Evolutionary conservation across 2,797 vertebrate species (phyloP).

Genomic region (Gorsachius magnificus): DNA sequence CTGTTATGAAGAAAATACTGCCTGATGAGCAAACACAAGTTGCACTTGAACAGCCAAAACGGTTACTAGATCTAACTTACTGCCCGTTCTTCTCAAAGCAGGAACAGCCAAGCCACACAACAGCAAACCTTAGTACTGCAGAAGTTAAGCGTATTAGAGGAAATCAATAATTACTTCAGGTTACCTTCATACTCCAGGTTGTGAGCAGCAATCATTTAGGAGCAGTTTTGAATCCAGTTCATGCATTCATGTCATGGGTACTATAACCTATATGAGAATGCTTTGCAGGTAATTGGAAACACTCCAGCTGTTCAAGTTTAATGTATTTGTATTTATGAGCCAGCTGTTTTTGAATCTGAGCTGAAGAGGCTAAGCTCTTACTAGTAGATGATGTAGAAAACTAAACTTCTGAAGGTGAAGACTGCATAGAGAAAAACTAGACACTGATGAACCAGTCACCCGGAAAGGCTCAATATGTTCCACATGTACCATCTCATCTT

Average conservation of each 20-base stretch:
- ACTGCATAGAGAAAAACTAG: neutral
- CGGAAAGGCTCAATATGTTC: neutral
- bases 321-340: conserved; percentile 3
- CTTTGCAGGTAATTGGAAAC: neutral
- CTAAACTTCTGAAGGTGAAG: conserved; percentile 32
- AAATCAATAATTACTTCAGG: neutral
- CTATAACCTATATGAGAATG: neutral
- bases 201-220: neutral
- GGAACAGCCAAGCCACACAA: neutral
- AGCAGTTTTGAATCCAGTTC: neutral
- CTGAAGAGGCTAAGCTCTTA: neutral
- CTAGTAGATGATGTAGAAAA: neutral
- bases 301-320: conserved; percentile 29
- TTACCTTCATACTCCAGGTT: neutral
- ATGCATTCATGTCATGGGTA: neutral
- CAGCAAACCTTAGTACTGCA: accelerated
- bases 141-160: neutral
- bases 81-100: neutral
- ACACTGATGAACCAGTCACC: neutral
- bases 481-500: neutral
- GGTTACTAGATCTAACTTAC: neutral
- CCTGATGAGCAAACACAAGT: neutral
- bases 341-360: neutral
- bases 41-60: neutral
- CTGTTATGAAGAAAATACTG: neutral